phyloP scores from a whole-genome alignment of 2,797 vertebrate genomes.

The Lithobates pipiens region DNA sequence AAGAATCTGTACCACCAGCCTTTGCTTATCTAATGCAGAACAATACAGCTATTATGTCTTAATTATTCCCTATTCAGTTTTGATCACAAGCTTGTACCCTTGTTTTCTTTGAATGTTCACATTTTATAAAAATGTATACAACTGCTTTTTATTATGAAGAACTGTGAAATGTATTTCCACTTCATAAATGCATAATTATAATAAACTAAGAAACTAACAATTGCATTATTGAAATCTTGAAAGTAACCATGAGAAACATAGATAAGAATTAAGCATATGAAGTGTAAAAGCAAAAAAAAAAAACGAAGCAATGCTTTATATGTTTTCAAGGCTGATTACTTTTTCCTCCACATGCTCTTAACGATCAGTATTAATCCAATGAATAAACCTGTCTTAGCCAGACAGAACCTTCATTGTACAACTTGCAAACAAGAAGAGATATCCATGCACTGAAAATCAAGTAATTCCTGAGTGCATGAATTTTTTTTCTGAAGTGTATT shows the following conservation, averaged over 20 bases:
- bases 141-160: background rate
- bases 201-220: background rate
- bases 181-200: background rate
- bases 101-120: background rate
- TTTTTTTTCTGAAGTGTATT: background rate
- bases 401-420: background rate
- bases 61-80: conserved; percentile 12
- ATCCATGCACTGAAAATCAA: background rate
- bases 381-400: background rate
- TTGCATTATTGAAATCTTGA: background rate
- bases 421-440: background rate
- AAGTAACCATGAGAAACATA: background rate
- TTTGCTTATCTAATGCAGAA: conserved; percentile 2
- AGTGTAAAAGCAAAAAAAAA: background rate
- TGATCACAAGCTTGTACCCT: conserved; percentile 1
- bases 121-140: background rate
- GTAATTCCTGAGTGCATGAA: background rate
- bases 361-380: conserved; percentile 4
- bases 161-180: background rate
- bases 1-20: background rate
- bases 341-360: background rate
- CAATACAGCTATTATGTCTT: background rate
- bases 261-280: background rate
- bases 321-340: background rate
- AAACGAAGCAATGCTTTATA: too few species aligned